Base-by-base conservation (phyloP, 2,113 vertebrate species). In the Mystacornis crossleyi region DNA sequence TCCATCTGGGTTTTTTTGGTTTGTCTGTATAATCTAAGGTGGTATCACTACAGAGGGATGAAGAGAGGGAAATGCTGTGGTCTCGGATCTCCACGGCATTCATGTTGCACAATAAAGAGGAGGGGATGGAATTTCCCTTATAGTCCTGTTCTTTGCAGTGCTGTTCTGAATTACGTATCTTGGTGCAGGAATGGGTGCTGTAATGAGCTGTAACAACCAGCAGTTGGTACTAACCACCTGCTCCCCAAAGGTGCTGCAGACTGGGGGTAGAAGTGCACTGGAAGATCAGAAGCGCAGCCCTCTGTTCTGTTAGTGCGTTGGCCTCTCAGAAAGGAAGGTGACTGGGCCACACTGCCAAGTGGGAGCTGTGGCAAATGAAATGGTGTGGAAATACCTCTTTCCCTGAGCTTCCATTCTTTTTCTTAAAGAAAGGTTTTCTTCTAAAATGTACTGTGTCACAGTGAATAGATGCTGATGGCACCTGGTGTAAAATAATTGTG, bases 401-500 rank as follows among this genome's bases (percentile, higher is more conserved):
- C 31, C 33, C 45, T 29, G n/a, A 81, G 77, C 31, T 79, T 67
- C 51, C 33, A 19, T 12, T 60, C 34, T 55, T 62, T 64, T 43
- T 45, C 31, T 67, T 72, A 31, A 70, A 53, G 42, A 20, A 53
- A 81, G 42, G 25, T 24, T 72, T 75, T 82, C 34, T 65, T 79
- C 53, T 61, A 8, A 77, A 85, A 33, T 16, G 8, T 60, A 17
- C 19, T 25, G 14, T 48, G 38, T 55, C 42, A 28, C 24, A 57
- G 29, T 60, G 34, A 85, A 90, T 73, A 64, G 78, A 25, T 40
- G 29, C 48, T 64, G 34, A 64, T 84, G 73, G 10, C 23, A 87
- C 10, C 65, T 67, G 57, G 31, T 93, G 53, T 69, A 91, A 95
- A 90, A 62, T 60, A 77, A 34, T 40, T 50, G 38, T 58, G 61